Base-by-base conservation (phyloP, 2,888 invertebrate genomes). In the Drosophila peninsularis region DNA sequence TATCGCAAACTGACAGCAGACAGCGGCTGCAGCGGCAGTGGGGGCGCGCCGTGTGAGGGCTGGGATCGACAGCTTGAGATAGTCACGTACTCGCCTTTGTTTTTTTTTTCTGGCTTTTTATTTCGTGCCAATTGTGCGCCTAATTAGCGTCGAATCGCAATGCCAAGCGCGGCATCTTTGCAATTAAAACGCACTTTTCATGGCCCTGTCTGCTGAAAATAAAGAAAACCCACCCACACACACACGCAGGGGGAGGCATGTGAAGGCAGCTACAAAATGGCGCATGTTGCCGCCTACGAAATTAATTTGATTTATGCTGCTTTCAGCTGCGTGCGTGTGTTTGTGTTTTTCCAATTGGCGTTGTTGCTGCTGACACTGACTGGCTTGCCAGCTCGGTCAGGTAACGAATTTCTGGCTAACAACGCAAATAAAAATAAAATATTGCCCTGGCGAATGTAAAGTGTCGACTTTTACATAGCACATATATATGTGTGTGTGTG, bases 251-350 rank as follows among this genome's bases (percentile, higher is more conserved):
- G 1, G 3, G 32, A 14, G 32, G 17, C 19, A 37, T 17, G 62
- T 27, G 56, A 49, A 36, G 54, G 42, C 21, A 54, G 70, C 58
- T 61, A 82, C 81, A 82, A 82, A 88, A 85, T 88, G 86, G 79
- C 88, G 85, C 82, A 82, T 76, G 88, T 75, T 81, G 79, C 69
- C 77, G 88, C 83, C 89, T 87, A 82, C 89, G 79, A 89, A 90
- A 90, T 90, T 88, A 88, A 90, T 90, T 90, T 90, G 90, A 90
- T 90, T 90, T 90, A 90, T 80, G 83, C 64, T 81, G 63, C 67
- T 70, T 64, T 65, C 78, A 62, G 76, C 63, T 45, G 42, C 56
- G 14, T 50, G 21, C 17, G 24, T 21, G 39, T 62, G 17, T 44
- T 49, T 45, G 57, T 42, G 45, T 34, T 61, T 74, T 57, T 49